Evolutionary conservation across 2,113 vertebrate species (phyloP).

Genomic region (Pteruthius melanotis): DNA sequence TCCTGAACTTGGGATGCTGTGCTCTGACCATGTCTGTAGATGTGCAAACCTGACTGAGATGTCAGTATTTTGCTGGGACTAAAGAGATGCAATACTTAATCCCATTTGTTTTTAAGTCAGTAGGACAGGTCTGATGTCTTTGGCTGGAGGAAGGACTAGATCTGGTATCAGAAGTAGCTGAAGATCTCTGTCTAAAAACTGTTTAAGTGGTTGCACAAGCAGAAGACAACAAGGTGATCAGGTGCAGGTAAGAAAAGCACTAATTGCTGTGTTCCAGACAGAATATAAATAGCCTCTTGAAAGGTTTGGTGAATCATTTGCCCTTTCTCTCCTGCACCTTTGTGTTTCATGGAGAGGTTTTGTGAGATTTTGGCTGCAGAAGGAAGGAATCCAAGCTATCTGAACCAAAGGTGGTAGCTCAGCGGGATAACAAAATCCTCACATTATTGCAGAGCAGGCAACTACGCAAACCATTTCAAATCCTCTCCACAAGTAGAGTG

Average conservation of each 20-base stretch:
- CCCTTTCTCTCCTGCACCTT: constrained; percentile 21
- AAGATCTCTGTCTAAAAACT: constrained; percentile 24
- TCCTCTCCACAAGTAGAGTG: constrained; percentile 52
- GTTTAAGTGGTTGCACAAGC: constrained; percentile 3
- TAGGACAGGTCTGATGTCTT: not conserved
- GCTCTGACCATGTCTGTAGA: not conserved
- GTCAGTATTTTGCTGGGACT: not conserved
- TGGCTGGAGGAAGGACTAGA: not conserved
- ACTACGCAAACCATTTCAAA: constrained; percentile 63
- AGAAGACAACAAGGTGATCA: constrained; percentile 42
- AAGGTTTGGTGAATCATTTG: constrained; percentile 50
- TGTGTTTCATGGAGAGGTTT: constrained; percentile 17
- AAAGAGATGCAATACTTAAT: not conserved
- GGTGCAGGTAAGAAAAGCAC: not conserved
- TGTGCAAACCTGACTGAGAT: accelerated
- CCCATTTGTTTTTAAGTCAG: not conserved
- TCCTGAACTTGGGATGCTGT: not conserved
- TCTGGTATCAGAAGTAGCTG: not conserved
- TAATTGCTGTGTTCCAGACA: not conserved
- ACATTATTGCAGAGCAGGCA: constrained; percentile 53
- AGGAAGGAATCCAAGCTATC: constrained; percentile 41
- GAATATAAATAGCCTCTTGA: constrained; percentile 30
- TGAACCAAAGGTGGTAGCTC: constrained; percentile 34
- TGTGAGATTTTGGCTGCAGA: constrained; percentile 24
- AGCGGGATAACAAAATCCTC: constrained; percentile 53